phyloP scores from a whole-genome alignment of 2,888 invertebrate species.

The Agrenia bidenticulata region DNA sequence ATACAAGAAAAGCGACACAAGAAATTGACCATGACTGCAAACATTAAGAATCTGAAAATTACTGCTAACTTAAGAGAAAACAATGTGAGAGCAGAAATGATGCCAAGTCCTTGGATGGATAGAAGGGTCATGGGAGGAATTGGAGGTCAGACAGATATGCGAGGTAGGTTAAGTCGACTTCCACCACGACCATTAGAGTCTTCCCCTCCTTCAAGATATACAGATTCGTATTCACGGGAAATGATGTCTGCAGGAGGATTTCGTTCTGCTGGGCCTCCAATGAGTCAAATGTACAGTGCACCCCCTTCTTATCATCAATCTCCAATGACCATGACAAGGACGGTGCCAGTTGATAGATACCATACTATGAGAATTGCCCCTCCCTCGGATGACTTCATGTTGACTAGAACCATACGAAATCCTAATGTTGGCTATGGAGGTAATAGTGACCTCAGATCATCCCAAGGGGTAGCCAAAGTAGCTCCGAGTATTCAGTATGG shows the following conservation, averaged over 20 bases:
- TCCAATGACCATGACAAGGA: conserved; percentile 6
- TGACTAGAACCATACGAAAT: conserved; percentile 48
- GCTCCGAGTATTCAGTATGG: conserved; percentile 35
- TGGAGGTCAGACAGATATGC: neutral
- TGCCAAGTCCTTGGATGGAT: neutral
- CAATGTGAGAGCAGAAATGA: neutral
- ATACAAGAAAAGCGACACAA: conserved; percentile 47
- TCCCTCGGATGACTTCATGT: conserved; percentile 36
- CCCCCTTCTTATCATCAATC: neutral
- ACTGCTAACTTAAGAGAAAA: conserved; percentile 31
- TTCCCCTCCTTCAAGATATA: conserved; percentile 15
- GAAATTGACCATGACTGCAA: conserved; percentile 2
- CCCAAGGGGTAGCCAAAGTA: conserved; percentile 39
- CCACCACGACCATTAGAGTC: neutral
- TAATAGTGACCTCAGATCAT: conserved; percentile 7
- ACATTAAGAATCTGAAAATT: conserved; percentile 45
- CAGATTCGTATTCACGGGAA: neutral
- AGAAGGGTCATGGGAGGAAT: neutral
- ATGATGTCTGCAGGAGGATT: conserved; percentile 21
- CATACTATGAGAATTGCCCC: conserved; percentile 19
- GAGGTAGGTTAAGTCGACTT: conserved; percentile 3
- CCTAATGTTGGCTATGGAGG: conserved; percentile 30
- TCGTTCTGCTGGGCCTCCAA: conserved; percentile 10
- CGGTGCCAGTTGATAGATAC: conserved; percentile 1
- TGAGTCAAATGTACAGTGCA: neutral